Evolutionary conservation across 2,888 invertebrate species (phyloP), one percentile per base, ranked within the genome.

Genomic region (Andrena bicolor): DNA sequence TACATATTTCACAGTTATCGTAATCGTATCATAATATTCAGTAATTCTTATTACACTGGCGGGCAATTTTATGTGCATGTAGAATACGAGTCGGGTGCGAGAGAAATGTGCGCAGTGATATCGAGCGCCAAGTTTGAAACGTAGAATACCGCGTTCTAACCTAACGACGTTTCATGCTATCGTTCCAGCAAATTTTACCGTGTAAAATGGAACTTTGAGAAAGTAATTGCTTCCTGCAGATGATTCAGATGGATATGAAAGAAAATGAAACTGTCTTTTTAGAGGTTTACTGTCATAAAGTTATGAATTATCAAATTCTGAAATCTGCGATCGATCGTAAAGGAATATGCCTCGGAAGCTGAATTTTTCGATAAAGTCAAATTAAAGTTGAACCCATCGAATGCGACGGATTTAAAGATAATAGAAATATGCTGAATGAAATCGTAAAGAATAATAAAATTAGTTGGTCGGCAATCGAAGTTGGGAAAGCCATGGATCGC

Each of bases 401-500:
- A 63, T 41, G 20, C 1, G 10, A 16, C 32, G 26, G 16, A 41
- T 69, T 26, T 53, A 35, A 23, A 1, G 13, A 13, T 7, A 3
- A 53, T 20, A 3, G n/a, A 51, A 28, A 8, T 16, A 20, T 69
- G n/a, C 32, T 61, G 35, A 13, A 8, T 23, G 32, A 51, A 60
- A 53, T 60, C 5, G 48, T 48, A 64, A 75, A 20, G 16, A 53
- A 63, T 2, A 66, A 51, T 53, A 71, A 69, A 80, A 75, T 82
- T 75, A n/a, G 49, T 61, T 64, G 26, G 23, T 72, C 26, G 63
- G 16, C 41, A 69, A 75, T 72, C 76, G 75, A 84, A 48, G 68
- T 76, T 76, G 75, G 68, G 65, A 83, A 83, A 74, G 70, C 63
- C 60, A 23, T 63, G 20, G 53, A 76, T 65, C 68, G 64, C 8